Conservation (phyloP, 2,113 vertebrate species). For the Python bivittatus region DNA sequence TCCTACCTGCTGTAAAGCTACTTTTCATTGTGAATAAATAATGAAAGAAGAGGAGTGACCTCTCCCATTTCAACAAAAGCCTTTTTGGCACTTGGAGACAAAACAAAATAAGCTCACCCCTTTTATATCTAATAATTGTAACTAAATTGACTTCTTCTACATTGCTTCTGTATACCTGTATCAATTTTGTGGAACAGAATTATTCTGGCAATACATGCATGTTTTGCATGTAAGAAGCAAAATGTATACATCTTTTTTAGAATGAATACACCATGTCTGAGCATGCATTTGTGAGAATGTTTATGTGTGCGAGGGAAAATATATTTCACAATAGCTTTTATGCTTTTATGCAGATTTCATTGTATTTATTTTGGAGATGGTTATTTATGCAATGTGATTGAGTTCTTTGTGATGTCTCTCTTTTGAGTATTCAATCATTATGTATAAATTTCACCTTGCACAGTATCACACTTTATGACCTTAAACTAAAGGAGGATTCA, state of each 20-base stretch:
- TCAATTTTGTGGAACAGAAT: constrained; percentile 4
- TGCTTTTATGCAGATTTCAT: constrained; percentile 42
- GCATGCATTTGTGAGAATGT: background rate
- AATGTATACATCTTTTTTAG: constrained; percentile 47
- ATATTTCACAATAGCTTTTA: constrained; percentile 9
- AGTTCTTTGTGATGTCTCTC: background rate
- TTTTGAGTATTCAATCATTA: background rate
- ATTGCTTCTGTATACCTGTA: background rate
- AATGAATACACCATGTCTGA: constrained; percentile 34
- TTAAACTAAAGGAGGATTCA: background rate
- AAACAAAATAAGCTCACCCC: constrained; percentile 23
- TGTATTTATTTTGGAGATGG: constrained; percentile 34
- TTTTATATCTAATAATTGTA: constrained; percentile 43
- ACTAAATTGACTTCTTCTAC: background rate
- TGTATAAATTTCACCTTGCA: background rate
- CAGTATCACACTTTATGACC: background rate
- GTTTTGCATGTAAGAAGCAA: constrained; percentile 38
- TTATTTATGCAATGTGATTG: background rate
- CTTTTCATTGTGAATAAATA: constrained; percentile 48
- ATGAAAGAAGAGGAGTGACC: constrained; percentile 14
- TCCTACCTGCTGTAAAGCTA: constrained; percentile 28
- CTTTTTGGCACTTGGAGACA: background rate
- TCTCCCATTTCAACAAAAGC: constrained; percentile 28
- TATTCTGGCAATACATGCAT: constrained; percentile 45
- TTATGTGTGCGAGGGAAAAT: background rate